phyloP scores from a whole-genome alignment of 2,888 invertebrate species.

The Slavum lentiscoides region DNA sequence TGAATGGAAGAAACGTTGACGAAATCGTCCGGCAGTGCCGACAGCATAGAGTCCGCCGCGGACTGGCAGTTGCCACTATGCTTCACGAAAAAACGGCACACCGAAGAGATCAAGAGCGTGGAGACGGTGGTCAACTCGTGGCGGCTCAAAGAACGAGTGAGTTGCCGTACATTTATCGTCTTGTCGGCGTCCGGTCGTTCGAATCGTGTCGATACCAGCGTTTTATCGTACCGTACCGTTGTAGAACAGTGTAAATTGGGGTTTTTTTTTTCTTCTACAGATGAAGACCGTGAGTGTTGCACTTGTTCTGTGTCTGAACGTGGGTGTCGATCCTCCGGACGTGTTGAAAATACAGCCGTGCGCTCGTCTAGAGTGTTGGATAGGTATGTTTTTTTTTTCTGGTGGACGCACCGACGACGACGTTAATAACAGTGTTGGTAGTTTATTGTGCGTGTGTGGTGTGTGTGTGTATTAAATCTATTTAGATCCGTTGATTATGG shows the following conservation, averaged over 20 bases:
- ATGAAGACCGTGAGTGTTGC: slow-evolving; percentile 99
- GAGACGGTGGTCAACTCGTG: slow-evolving; percentile 75
- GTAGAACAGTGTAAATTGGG: neutral
- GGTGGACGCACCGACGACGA: neutral
- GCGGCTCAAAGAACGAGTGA: slow-evolving; percentile 89
- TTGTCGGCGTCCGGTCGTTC: neutral
- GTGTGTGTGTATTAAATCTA: slow-evolving; percentile 50
- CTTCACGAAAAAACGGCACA: slow-evolving; percentile 75
- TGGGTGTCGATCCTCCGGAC: slow-evolving; percentile 99
- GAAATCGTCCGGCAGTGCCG: slow-evolving; percentile 50
- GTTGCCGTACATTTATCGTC: neutral
- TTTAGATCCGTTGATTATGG: slow-evolving; percentile 82
- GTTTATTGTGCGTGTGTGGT: neutral
- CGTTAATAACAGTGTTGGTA: neutral
- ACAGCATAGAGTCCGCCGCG: slow-evolving; percentile 54
- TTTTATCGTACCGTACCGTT: neutral
- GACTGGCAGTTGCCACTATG: slow-evolving; percentile 74
- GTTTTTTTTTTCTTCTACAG: slow-evolving; percentile 60
- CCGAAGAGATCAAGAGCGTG: slow-evolving; percentile 71
- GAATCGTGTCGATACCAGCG: neutral
- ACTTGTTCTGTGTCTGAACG: slow-evolving; percentile 93
- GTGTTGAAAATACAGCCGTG: slow-evolving; percentile 96
- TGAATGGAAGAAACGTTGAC: slow-evolving; percentile 51
- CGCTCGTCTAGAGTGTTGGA: slow-evolving; percentile 95
- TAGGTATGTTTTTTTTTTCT: slow-evolving; percentile 67